Conservation (phyloP, 1,140 invertebrate genomes). For the Magallana gigas region DNA sequence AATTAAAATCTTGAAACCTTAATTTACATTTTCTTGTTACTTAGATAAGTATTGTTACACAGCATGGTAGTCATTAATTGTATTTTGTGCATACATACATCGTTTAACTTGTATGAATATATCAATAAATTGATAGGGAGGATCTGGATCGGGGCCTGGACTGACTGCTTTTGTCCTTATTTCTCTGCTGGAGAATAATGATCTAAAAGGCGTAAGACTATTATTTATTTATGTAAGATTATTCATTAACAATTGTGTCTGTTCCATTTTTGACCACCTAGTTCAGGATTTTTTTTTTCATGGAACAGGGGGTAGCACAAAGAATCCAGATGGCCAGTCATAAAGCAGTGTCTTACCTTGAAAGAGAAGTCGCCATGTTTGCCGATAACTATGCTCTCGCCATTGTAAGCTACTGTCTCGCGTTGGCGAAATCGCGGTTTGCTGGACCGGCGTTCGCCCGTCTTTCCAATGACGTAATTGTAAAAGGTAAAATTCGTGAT, state of each 20-base stretch:
- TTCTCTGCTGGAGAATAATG: constrained; percentile 79
- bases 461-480: constrained; percentile 80
- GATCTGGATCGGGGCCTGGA: constrained; percentile 79
- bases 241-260: no score
- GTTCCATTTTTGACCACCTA: no score
- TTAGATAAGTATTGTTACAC: no score
- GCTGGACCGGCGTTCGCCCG: constrained; percentile 85
- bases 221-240: background rate
- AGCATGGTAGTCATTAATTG: background rate
- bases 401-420: constrained; percentile 80
- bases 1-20: background rate
- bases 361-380: constrained; percentile 82
- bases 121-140: constrained; percentile 80
- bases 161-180: constrained; percentile 77
- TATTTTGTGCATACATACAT: constrained; percentile 2
- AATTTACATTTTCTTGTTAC: background rate
- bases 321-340: constrained; percentile 82
- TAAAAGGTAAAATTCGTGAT: constrained; percentile 79
- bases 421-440: constrained; percentile 86
- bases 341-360: constrained; percentile 90
- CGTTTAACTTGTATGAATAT: background rate
- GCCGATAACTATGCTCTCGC: constrained; percentile 89
- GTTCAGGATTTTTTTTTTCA: background rate
- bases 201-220: constrained; percentile 64
- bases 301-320: constrained; percentile 80